Base-by-base conservation (phyloP, 64 coral and sea anemone genomes). In the Trachythela sp. region DNA sequence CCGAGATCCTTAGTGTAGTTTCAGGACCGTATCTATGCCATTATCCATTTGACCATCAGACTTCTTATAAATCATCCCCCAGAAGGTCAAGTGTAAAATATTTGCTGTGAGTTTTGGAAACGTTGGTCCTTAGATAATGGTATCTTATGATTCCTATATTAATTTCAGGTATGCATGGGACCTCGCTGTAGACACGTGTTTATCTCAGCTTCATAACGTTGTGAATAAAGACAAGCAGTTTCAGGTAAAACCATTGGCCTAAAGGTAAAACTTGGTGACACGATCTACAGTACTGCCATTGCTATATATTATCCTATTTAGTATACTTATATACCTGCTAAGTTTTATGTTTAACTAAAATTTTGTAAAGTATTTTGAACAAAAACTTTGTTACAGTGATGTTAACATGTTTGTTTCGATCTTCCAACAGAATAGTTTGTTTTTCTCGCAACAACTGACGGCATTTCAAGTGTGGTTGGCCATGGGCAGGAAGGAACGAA, bases 401-500 rank as follows among this genome's bases (percentile, higher is more conserved):
- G 32, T 80, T 80, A 15, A 35, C 13, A 36, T 29, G 71, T 27
- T 77, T 33, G 3, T 15, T 22, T 22, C 30, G 3, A n/a, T 88
- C 38, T 27, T 31, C 32, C 87, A 88, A 40, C 86, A 97, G 95
- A 90, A 97, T 75, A 97, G 95, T 60, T 85, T 87, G 29, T 97
- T 97, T 72, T 97, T 97, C 91, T 85, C 95, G 43, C 90, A 97
- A 83, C 95, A 97, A 75, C 70, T 97, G 64, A 90, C 90, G 36
- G 95, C 95, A 94, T 97, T 97, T 85, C 95, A 97, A 59, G 95
- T 97, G 39, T 97, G 95, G 95, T 88, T 97, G 70, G 95, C 95
- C 2, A 94, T 97, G 93, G 95, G 95, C 24, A 90, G 93, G 51
- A 67, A 94, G 48, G 54, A 89, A 20, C 70, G 95, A 48, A 93